These are phyloP conservation scores for Zaprionus capensis DNA, from an alignment of 1,140 invertebrate genomes.

Conservation along the genomic window DNA sequence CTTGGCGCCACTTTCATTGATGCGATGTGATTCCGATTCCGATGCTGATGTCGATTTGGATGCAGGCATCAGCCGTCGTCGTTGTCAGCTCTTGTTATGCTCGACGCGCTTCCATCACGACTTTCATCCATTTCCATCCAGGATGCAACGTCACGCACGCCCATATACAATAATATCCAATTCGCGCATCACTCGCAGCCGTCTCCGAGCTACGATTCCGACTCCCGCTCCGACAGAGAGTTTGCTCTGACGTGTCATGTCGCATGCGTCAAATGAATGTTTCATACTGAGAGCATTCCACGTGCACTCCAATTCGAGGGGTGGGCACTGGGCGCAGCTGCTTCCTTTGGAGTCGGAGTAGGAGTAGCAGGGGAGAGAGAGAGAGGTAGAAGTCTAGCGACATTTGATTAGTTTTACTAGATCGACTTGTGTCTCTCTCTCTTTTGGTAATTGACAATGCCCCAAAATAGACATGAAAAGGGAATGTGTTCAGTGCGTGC, in stretches of 20 bases:
- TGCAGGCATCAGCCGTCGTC: slow-evolving; percentile 45
- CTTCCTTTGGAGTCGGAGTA: slow-evolving; percentile 48
- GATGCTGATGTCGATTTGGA: slow-evolving; percentile 11
- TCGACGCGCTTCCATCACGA: slow-evolving; percentile 77
- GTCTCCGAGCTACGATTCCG: slow-evolving; percentile 1
- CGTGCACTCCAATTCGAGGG: slow-evolving; percentile 5
- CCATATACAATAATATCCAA: slow-evolving; percentile 77
- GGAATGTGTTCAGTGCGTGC: slow-evolving; percentile 52
- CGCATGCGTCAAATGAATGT: slow-evolving; percentile 79
- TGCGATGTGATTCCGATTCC: slow-evolving; percentile 61
- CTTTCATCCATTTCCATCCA: slow-evolving; percentile 37
- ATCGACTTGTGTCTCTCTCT: slow-evolving; percentile 56
- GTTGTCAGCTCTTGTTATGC: slow-evolving; percentile 60
- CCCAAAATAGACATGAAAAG: slow-evolving; percentile 37
- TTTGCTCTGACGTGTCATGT: slow-evolving; percentile 60
- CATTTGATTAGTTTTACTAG: slow-evolving; percentile 79
- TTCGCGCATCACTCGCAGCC: slow-evolving; percentile 41
- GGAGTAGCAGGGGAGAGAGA: background rate
- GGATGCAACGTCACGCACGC: slow-evolving; percentile 77
- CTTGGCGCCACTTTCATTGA: slow-evolving; percentile 23
- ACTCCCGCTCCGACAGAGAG: slow-evolving; percentile 6
- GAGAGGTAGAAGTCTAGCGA: slow-evolving; percentile 18
- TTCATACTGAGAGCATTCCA: slow-evolving; percentile 59
- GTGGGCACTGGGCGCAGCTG: slow-evolving; percentile 10
- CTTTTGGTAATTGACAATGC: slow-evolving; percentile 69